Evolutionary conservation across 2,113 vertebrate genomes (phyloP).

Genomic region (Sebastes fasciatus): DNA sequence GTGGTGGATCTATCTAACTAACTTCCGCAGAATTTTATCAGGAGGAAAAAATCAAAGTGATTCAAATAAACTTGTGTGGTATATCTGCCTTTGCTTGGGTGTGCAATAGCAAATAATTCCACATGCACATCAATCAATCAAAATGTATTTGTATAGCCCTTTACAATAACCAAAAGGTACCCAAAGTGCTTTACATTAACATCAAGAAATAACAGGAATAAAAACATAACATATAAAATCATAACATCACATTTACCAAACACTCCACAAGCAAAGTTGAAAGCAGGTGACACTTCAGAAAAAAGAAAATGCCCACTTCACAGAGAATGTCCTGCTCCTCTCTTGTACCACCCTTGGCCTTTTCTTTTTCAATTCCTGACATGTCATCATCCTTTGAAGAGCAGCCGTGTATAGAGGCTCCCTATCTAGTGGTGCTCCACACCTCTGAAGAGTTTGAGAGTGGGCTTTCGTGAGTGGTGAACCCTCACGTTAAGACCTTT

Average conservation of each 20-base stretch:
- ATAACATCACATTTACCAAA: slow-evolving; percentile 12
- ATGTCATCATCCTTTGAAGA: slow-evolving; percentile 68
- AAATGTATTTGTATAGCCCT: too few relatives aligned
- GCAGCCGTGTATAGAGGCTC: slow-evolving; percentile 49
- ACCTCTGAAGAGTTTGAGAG: slow-evolving; percentile 60
- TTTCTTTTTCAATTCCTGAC: slow-evolving; percentile 61
- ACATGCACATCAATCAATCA: not conserved
- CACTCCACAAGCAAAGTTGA: not conserved
- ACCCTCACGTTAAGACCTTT: slow-evolving; percentile 68
- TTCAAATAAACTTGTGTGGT: not conserved
- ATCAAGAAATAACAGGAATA: too few relatives aligned
- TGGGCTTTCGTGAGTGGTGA: slow-evolving; percentile 62
- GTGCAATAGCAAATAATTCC: not conserved
- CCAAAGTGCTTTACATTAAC: too few relatives aligned
- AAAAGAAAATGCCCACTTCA: slow-evolving; percentile 53
- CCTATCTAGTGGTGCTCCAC: slow-evolving; percentile 39
- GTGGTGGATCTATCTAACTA: slow-evolving; percentile 58
- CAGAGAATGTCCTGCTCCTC: slow-evolving; percentile 36
- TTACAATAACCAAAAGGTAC: too few relatives aligned
- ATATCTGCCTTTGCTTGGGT: not conserved
- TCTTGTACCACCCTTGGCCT: slow-evolving; percentile 44
- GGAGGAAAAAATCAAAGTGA: not conserved
- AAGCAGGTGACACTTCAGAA: slow-evolving; percentile 43
- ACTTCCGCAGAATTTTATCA: slow-evolving; percentile 19
- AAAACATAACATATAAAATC: too few relatives aligned